Evolutionary conservation across 1,140 invertebrate species (phyloP).

Genomic region (Spodoptera litura): DNA sequence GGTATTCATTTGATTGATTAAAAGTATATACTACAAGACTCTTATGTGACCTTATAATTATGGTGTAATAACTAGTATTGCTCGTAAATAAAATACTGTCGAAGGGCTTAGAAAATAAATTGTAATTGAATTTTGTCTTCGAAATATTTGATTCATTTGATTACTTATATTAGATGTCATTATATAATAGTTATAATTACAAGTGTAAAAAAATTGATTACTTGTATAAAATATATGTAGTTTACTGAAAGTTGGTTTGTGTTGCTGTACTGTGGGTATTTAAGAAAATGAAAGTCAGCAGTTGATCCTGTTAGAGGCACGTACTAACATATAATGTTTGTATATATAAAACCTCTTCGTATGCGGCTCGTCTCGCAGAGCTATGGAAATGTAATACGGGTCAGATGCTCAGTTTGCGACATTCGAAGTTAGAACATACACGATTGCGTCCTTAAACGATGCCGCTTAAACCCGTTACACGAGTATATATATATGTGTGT

Average conservation of each 20-base stretch:
- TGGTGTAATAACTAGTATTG: background rate
- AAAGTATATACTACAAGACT: background rate
- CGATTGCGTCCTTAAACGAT: conserved; percentile 47
- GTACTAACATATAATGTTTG: background rate
- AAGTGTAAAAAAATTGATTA: too few species aligned
- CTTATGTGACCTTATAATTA: conserved; percentile 7
- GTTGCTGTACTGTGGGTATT: background rate
- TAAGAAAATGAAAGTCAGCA: conserved; percentile 38
- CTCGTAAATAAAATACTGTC: background rate
- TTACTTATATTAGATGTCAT: too few species aligned
- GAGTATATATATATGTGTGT: background rate
- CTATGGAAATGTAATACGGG: conserved; percentile 36
- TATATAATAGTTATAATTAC: too few species aligned
- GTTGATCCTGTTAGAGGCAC: background rate
- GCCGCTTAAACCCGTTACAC: conserved; percentile 34
- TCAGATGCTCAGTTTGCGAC: conserved; percentile 46
- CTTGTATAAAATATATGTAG: too few species aligned
- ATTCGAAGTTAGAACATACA: conserved; percentile 35
- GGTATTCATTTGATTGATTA: conserved; percentile 27
- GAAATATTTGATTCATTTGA: too few species aligned
- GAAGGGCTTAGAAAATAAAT: too few species aligned
- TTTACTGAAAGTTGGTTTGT: background rate
- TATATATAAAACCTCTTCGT: conserved; percentile 11
- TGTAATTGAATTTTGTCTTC: too few species aligned
- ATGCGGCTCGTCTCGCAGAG: conserved; percentile 16